Percentiles rank a stretch among this genome's conserved stretches.
These are phyloP conservation scores for Akabosia matsudoensis DNA, from an alignment of 1,140 invertebrate species.

Conservation along the genomic window DNA sequence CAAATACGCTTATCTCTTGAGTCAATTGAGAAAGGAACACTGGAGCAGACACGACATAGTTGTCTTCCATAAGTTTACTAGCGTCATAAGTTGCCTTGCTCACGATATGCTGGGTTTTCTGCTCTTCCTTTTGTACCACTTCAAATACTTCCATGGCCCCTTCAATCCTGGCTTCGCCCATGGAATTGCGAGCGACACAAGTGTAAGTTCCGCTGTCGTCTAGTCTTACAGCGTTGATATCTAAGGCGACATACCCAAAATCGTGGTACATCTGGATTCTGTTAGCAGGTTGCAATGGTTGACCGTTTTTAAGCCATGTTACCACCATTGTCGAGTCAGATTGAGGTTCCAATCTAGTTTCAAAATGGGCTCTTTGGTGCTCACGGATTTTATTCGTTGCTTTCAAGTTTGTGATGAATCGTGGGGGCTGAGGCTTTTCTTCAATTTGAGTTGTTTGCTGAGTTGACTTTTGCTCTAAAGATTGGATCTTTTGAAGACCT, in stretches of 20 bases:
- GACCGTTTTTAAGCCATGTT: slow-evolving; percentile 89
- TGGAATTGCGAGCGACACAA: slow-evolving; percentile 36
- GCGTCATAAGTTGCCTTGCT: neutral
- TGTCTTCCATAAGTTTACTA: neutral
- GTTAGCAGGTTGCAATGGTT: slow-evolving; percentile 68
- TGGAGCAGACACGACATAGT: slow-evolving; percentile 65
- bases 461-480: slow-evolving; percentile 67
- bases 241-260: slow-evolving; percentile 91
- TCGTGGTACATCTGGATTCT: slow-evolving; percentile 89
- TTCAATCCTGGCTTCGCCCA: neutral
- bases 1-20: slow-evolving; percentile 73
- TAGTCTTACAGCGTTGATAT: slow-evolving; percentile 80
- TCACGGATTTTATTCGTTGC: slow-evolving; percentile 92
- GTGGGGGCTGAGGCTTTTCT: slow-evolving; percentile 66
- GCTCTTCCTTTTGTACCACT: neutral
- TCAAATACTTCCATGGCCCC: slow-evolving; percentile 12
- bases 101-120: neutral
- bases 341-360: slow-evolving; percentile 86
- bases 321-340: slow-evolving; percentile 78
- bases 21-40: slow-evolving; percentile 80
- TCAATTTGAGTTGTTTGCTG: neutral
- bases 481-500: slow-evolving; percentile 82
- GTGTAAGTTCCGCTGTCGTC: slow-evolving; percentile 84
- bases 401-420: slow-evolving; percentile 80
- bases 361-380: slow-evolving; percentile 92